Evolutionary conservation across 2,888 invertebrate genomes (phyloP), one percentile per base, ranked within the genome.

Genomic region (Endotricha flammealis): DNA sequence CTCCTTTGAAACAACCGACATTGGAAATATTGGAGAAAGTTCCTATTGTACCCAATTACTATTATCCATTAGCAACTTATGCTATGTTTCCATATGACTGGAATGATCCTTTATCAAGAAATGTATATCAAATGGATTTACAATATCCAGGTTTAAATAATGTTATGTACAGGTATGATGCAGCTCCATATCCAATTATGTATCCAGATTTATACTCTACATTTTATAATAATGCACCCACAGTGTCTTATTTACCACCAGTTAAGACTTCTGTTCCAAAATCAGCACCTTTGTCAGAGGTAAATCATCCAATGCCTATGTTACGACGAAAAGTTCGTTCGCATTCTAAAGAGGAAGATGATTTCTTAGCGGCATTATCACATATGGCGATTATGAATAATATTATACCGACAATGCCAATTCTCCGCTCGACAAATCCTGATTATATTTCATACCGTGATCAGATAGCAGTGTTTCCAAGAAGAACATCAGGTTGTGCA

Each of bases 391-490:
- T 72, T 17, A 62, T 85, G 50, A 69, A 69, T 12, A 85, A 83
- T 38, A 62, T 81, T 24, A 40, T 85, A 30, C 85, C 85, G 3
- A 79, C 73, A 2, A 83, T 85, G 80, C 51, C 69, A 4, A 52
- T 68, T 1, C 71, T 58, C 5, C 64, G 74, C 11, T 51, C 44
- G 3, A 32, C 38, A 31, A 32, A 4, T n/a, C 28, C 42, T 8
- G 17, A 22, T 12, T 9, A 10, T 9, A 13, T 31, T 12, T 29
- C 22, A 3, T 37, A 17, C 4, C 25, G 11, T 9, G 39, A 46
- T 9, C 14, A 44, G 9, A 32, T 45, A 8, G 67, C 65, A 10
- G 17, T 55, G 4, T 69, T 48, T 36, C 58, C 66, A 1, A 38
- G 23, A 0, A 41, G 48, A 6, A 38, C 14, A 3, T 20, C 30